Base-by-base conservation (phyloP, 2,888 invertebrate genomes). In the Hofmannophila pseudospretella region DNA sequence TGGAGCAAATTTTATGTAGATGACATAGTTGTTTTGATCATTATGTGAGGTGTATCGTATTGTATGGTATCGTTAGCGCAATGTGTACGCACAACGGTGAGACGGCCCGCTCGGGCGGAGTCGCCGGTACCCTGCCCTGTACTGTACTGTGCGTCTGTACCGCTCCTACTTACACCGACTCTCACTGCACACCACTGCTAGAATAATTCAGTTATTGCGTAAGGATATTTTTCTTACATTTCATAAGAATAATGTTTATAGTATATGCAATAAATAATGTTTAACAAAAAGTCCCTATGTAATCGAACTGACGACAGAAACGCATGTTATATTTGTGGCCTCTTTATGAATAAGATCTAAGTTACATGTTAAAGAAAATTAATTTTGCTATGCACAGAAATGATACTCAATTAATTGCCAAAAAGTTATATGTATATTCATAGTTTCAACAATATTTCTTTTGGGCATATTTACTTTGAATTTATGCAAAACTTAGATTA, bases 361-460 rank as follows among this genome's bases (percentile, higher is more conserved):
- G 86, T 86, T 86, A 86, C 84, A 82, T 82, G 74, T 84, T 84
- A 80, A 86, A 84, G 76, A 76, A 84, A 84, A 84, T 77, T 84
- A 81, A 84, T 84, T 82, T 86, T 86, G 85, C 85, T 86, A 85
- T 88, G 87, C 86, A 87, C 86, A 86, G 80, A 86, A 85, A 87
- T 87, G 87, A 88, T 88, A 88, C 88, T 88, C 88, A 88, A 81
- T 87, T 82, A 85, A 87, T 88, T 88, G 88, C 88, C 88, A 88
- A 88, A 88, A 88, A 87, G 82, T 86, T 80, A 85, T 84, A 84
- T 85, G 72, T 77, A 82, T 85, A 85, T 86, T 82, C 84, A 84
- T 86, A 86, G 82, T 81, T n/a, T 86, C 80, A 84, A 84, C 82
- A 85, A 82, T 85, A 84, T 82, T 86, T 81, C 82, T 86, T 86